Base-by-base conservation (phyloP, 2,888 invertebrate species). In the Chloromyia formosa region DNA sequence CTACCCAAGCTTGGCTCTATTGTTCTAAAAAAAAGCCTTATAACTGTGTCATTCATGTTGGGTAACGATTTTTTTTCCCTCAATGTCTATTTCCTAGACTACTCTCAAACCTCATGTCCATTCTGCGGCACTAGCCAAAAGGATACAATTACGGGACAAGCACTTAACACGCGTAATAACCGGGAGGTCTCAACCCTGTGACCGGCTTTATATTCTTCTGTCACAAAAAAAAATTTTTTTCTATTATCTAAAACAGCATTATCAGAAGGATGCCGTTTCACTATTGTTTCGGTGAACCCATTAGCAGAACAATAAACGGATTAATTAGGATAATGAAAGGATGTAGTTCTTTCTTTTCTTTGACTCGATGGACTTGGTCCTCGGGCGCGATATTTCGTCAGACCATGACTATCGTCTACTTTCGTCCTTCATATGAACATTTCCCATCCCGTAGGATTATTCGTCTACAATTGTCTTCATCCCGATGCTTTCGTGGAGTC, bases 261-360 rank as follows among this genome's bases (percentile, higher is more conserved):
- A 66, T 66, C 66, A 66, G 45, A 66, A 66, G 66, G 66, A 66
- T 66, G 66, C 66, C 49, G 49, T 49, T 73, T 71, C 71, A 56
- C 76, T 76, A 75, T 76, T 76, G 75, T 76, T 76, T 73, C 53
- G 66, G 49, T 73, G 64, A 76, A 69, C 75, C 73, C 76, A 75
- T 76, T 76, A 76, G 73, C 75, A 76, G 76, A 75, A 76, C 76
- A 76, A 76, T 76, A 76, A 76, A 75, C 76, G 76, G 76, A 76
- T 76, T 76, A 76, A 76, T 76, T 76, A 76, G 76, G 76, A 76
- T 76, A 76, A 76, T 76, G 76, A 76, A 76, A 75, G 75, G 75
- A 69, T 75, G 75, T 76, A 73, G 61, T 73, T 74, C 68, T 72
- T 73, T 68, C 73, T 40, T 72, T 73, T 73, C 73, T 53, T 56